Evolutionary conservation across 2,888 invertebrate species (phyloP).

Genomic region (Cabera pusaria): DNA sequence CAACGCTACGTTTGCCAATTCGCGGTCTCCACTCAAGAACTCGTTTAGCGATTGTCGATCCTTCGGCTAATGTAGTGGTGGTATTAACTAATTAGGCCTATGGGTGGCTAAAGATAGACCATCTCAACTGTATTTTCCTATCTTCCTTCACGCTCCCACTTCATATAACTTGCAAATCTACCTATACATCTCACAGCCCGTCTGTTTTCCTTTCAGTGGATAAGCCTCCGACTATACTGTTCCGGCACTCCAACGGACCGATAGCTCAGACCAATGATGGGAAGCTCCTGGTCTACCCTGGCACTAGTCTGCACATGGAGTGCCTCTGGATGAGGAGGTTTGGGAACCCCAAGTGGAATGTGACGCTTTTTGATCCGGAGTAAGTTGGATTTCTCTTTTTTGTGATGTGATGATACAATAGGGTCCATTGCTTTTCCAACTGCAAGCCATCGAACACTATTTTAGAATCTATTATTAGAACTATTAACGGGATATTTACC

Average conservation of each 20-base stretch:
- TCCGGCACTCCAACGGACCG: conserved; percentile 91
- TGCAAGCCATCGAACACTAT: too few species aligned
- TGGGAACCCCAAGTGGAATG: conserved; percentile 93
- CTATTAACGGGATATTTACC: too few species aligned
- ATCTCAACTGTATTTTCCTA: not conserved
- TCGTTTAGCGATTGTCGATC: too few species aligned
- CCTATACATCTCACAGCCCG: conserved; percentile 16
- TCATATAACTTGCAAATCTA: conserved; percentile 1
- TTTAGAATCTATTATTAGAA: too few species aligned
- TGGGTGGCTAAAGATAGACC: too few species aligned
- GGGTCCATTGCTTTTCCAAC: too few species aligned
- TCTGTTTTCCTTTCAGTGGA: conserved; percentile 84
- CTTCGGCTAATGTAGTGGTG: too few species aligned
- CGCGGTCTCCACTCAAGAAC: too few species aligned
- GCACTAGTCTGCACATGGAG: conserved; percentile 93
- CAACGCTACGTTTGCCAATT: too few species aligned
- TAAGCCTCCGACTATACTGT: conserved; percentile 92
- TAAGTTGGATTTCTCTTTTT: too few species aligned
- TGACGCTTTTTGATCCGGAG: conserved; percentile 85
- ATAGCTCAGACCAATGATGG: conserved; percentile 95
- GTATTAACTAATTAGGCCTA: too few species aligned
- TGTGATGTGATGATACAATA: too few species aligned
- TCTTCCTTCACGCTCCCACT: not conserved
- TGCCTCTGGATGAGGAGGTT: conserved; percentile 94
- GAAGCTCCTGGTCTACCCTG: conserved; percentile 92